Conservation (phyloP, 2,113 vertebrate genomes). For the Coptodon rendalli region DNA sequence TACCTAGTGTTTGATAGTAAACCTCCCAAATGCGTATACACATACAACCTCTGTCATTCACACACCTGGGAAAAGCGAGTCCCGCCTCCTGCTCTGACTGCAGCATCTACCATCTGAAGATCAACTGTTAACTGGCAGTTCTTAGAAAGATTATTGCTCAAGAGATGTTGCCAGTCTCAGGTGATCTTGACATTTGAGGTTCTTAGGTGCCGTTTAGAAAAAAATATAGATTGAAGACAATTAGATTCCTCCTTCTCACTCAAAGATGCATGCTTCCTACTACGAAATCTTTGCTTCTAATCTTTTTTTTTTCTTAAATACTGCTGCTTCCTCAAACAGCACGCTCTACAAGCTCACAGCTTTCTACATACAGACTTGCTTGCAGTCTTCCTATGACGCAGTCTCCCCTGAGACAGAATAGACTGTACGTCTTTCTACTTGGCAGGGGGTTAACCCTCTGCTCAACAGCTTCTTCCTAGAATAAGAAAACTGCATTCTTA, state of each 20-base stretch:
- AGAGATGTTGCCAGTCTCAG: neutral
- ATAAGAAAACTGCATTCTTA: neutral
- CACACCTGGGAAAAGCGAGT: neutral
- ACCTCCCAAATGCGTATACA: neutral
- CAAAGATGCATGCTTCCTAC: neutral
- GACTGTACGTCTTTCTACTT: neutral
- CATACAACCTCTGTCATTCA: neutral
- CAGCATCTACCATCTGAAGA: neutral
- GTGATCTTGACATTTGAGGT: neutral
- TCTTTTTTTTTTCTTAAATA: neutral
- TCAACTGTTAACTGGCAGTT: neutral
- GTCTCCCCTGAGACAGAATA: neutral
- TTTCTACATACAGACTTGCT: neutral
- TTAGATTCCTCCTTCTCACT: neutral
- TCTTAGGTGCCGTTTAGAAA: neutral
- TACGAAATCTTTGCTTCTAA: neutral
- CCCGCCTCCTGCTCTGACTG: neutral
- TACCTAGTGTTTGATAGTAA: conserved; percentile 40
- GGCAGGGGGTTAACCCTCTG: neutral
- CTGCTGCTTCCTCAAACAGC: neutral
- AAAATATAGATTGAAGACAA: neutral
- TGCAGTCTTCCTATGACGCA: neutral
- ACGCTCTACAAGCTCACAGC: neutral
- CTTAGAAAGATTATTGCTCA: neutral
- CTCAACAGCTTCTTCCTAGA: neutral